Conservation (phyloP, 2,888 invertebrate species). For the Heliconius ethilla region DNA sequence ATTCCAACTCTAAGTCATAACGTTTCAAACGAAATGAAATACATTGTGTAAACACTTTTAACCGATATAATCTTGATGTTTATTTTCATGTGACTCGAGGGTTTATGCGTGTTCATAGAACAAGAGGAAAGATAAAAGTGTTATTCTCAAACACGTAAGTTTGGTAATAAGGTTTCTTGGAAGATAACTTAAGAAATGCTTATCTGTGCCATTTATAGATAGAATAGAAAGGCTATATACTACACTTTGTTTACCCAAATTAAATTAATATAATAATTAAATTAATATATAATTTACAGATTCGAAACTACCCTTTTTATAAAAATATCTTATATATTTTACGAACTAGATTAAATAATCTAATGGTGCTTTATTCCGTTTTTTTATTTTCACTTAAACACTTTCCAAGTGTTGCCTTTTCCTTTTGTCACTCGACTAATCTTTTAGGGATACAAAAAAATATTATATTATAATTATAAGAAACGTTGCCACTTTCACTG, state of each 20-base stretch:
- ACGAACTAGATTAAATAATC: too few relatives aligned
- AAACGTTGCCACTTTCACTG: slow-evolving; percentile 11
- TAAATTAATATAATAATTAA: too few relatives aligned
- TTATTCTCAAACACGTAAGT: not conserved
- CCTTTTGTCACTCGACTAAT: too few relatives aligned
- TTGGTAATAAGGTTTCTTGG: not conserved
- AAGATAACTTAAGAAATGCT: not conserved
- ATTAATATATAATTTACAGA: too few relatives aligned
- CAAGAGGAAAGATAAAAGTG: slow-evolving; percentile 31
- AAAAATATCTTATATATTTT: too few relatives aligned
- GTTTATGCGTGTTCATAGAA: slow-evolving; percentile 24
- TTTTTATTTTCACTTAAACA: too few relatives aligned
- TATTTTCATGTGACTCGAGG: slow-evolving; percentile 30
- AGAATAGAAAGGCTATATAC: not conserved
- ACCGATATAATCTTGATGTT: slow-evolving; percentile 23
- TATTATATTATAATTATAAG: not conserved
- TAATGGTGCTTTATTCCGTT: too few relatives aligned
- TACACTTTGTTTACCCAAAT: not conserved
- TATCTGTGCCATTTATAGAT: not conserved
- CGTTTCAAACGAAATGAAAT: slow-evolving; percentile 23
- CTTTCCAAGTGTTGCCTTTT: too few relatives aligned
- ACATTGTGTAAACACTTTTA: slow-evolving; percentile 27
- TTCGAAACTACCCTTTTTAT: too few relatives aligned
- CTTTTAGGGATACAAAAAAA: not conserved
- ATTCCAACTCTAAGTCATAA: slow-evolving; percentile 17